phyloP scores from a whole-genome alignment of 2,888 invertebrate species.

The Thyatira batis region DNA sequence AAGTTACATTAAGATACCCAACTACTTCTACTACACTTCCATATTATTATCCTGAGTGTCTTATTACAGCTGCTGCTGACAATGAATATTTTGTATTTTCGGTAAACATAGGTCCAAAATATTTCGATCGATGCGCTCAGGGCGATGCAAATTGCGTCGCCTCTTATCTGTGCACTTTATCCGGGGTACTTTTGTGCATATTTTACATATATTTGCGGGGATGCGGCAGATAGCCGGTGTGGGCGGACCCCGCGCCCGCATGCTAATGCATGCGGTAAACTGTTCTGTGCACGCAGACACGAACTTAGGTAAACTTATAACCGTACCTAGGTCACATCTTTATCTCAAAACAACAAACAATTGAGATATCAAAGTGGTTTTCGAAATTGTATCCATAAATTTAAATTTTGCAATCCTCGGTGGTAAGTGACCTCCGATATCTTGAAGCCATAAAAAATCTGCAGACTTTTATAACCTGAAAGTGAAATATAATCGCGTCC shows the following conservation, averaged over 20 bases:
- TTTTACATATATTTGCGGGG: slow-evolving; percentile 76
- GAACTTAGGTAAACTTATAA: slow-evolving; percentile 47
- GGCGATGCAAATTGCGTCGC: slow-evolving; percentile 78
- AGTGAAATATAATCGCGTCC: neutral
- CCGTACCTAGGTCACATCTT: slow-evolving; percentile 18
- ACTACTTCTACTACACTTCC: too few species aligned
- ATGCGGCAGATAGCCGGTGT: slow-evolving; percentile 65
- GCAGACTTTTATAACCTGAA: neutral
- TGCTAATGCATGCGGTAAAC: slow-evolving; percentile 63
- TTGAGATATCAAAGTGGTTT: neutral
- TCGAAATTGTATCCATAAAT: neutral
- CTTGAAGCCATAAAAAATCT: neutral
- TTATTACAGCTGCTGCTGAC: neutral
- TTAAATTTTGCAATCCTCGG: neutral
- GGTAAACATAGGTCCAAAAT: slow-evolving; percentile 69
- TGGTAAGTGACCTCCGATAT: neutral
- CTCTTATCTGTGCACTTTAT: slow-evolving; percentile 77
- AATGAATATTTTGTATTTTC: slow-evolving; percentile 41
- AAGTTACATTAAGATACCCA: too few species aligned
- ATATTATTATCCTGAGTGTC: neutral
- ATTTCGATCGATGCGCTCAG: slow-evolving; percentile 56
- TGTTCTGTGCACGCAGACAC: slow-evolving; percentile 43
- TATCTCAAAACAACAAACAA: slow-evolving; percentile 14
- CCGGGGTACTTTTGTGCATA: slow-evolving; percentile 77
- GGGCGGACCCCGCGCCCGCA: slow-evolving; percentile 66